Conservation (phyloP, 2,113 vertebrate species). For the Podiceps cristatus region DNA sequence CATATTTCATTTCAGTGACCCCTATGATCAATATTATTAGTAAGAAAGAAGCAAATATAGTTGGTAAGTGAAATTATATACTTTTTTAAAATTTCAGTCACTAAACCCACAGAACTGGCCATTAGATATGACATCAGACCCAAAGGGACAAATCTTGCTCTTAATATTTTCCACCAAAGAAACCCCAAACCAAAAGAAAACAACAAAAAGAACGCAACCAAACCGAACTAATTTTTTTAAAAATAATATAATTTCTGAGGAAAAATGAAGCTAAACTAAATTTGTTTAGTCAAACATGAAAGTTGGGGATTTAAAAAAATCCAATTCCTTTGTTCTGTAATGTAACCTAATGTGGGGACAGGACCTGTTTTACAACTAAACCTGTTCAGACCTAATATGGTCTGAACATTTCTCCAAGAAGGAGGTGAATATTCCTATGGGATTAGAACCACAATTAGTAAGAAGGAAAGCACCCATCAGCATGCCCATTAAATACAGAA, state of each 20-base stretch:
- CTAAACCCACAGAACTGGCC: background rate
- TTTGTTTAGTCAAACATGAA: background rate
- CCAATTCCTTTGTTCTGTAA: accelerated
- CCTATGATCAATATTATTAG: background rate
- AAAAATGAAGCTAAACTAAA: background rate
- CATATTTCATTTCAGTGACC: background rate
- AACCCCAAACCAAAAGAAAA: no score
- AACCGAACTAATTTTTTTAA: background rate
- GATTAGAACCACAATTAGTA: background rate
- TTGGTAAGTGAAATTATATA: background rate
- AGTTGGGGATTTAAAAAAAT: background rate
- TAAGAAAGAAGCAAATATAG: background rate
- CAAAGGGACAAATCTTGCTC: background rate
- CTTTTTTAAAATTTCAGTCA: background rate
- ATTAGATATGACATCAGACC: background rate
- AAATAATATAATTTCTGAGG: background rate
- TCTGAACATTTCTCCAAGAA: background rate
- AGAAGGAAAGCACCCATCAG: background rate
- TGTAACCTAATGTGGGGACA: background rate
- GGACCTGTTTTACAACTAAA: background rate
- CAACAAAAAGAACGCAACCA: no score
- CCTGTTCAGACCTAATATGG: background rate
- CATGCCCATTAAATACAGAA: background rate
- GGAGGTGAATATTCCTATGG: background rate
- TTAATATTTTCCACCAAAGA: background rate